phyloP scores from a whole-genome alignment of 2,888 invertebrate species.

The Notodonta ziczac region DNA sequence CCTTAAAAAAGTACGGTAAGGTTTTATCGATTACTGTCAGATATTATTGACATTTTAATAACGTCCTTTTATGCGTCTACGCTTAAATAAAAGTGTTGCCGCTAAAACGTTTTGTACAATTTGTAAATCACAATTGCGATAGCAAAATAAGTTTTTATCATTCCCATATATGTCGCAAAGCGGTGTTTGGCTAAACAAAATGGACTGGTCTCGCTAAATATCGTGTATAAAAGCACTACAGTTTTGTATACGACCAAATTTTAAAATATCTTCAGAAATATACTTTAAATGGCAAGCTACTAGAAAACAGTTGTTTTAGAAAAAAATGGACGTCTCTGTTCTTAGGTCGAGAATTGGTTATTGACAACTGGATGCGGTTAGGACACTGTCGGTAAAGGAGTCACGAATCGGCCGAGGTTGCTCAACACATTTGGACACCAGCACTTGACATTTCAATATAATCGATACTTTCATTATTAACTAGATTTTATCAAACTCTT shows the following conservation, averaged over 20 bases:
- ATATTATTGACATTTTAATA: conserved; percentile 44
- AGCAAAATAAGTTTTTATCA: conserved; percentile 74
- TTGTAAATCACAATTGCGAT: conserved; percentile 67
- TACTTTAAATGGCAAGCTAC: conserved; percentile 81
- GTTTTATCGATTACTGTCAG: conserved; percentile 47
- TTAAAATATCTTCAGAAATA: conserved; percentile 80
- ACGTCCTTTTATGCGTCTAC: conserved; percentile 70
- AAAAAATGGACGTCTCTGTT: conserved; percentile 84
- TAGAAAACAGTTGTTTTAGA: conserved; percentile 75
- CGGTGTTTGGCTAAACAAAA: conserved; percentile 83
- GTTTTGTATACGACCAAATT: conserved; percentile 79
- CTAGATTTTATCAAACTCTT: conserved; percentile 69
- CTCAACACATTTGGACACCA: conserved; percentile 42
- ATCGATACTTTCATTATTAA: conserved; percentile 50
- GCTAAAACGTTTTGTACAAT: conserved; percentile 56
- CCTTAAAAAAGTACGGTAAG: conserved; percentile 65
- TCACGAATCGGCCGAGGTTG: conserved; percentile 39
- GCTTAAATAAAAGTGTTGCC: conserved; percentile 59
- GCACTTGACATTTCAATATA: conserved; percentile 43
- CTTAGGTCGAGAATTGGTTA: conserved; percentile 81
- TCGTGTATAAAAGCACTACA: conserved; percentile 82
- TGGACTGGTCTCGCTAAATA: conserved; percentile 83
- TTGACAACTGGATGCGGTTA: conserved; percentile 74
- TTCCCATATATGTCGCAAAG: conserved; percentile 69
- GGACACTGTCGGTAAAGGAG: conserved; percentile 55